Evolutionary conservation across 2,113 vertebrate genomes (phyloP).

Genomic region (Thalassoma bifasciatum): DNA sequence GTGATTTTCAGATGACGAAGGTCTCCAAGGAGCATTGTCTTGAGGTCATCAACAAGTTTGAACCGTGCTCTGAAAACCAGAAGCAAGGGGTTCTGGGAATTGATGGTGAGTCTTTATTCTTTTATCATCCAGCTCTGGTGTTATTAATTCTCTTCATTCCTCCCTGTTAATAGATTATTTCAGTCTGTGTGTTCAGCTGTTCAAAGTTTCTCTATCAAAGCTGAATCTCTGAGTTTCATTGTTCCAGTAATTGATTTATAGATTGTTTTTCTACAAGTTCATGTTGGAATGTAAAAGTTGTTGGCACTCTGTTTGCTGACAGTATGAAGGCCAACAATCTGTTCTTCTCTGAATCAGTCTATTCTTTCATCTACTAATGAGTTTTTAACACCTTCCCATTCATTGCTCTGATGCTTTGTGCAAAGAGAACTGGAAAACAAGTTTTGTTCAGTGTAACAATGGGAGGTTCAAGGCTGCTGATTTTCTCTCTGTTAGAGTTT

Average conservation of each 20-base stretch:
- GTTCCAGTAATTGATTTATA: too few species aligned
- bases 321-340: not conserved
- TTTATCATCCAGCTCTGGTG: too few species aligned
- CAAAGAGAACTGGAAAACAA: too few species aligned
- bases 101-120: constrained; percentile 87
- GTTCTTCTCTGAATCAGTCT: not conserved
- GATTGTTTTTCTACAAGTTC: not conserved
- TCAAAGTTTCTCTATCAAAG: not conserved
- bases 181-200: not conserved
- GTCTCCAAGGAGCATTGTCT: constrained; percentile 91
- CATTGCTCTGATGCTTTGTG: not conserved
- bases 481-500: too few species aligned
- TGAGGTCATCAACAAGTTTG: constrained; percentile 93
- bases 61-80: constrained; percentile 94
- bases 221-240: not conserved
- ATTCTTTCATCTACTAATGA: not conserved
- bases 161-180: too few species aligned
- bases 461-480: too few species aligned
- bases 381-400: too few species aligned
- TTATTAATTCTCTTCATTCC: too few species aligned
- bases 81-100: constrained; percentile 91
- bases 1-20: constrained; percentile 86
- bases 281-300: too few species aligned
- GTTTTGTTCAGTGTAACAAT: too few species aligned
- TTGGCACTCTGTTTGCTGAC: not conserved